A percentile compares a stretch with the other conserved stretches of the same genome.
phyloP scores from a whole-genome alignment of 2,888 invertebrate genomes.

The Agrochola lota region DNA sequence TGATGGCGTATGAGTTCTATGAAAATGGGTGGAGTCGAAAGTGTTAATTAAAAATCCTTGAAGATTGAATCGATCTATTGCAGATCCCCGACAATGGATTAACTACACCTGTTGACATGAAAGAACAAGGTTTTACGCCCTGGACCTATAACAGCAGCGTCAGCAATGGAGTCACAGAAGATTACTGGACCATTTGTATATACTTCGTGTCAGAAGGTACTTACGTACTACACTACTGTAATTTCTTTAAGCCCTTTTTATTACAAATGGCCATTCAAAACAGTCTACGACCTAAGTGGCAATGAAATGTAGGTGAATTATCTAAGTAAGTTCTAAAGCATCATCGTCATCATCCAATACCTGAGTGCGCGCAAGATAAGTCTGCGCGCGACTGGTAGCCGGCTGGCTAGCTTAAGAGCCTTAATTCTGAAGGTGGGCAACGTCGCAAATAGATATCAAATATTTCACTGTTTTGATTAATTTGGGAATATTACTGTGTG shows the following conservation, averaged over 20 bases:
- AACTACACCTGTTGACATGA: neutral
- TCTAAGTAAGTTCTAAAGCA: neutral
- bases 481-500: too few relatives aligned
- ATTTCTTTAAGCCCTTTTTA: neutral
- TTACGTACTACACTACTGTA: too few relatives aligned
- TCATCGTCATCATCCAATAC: neutral
- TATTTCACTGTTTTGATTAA: too few relatives aligned
- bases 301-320: neutral
- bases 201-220: neutral
- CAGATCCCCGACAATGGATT: neutral
- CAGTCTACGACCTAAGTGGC: neutral
- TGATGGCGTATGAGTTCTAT: too few relatives aligned
- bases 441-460: too few relatives aligned
- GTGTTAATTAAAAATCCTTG: neutral
- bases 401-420: too few relatives aligned
- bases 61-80: neutral
- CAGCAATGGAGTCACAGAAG: neutral
- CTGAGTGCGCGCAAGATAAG: too few relatives aligned
- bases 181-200: fast-evolving
- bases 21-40: too few relatives aligned
- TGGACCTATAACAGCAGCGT: neutral
- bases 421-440: too few relatives aligned
- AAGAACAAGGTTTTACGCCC: neutral
- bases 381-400: too few relatives aligned
- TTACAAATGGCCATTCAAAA: neutral